phyloP scores from a whole-genome alignment of 2,888 invertebrate species.

The Erynnis tages region DNA sequence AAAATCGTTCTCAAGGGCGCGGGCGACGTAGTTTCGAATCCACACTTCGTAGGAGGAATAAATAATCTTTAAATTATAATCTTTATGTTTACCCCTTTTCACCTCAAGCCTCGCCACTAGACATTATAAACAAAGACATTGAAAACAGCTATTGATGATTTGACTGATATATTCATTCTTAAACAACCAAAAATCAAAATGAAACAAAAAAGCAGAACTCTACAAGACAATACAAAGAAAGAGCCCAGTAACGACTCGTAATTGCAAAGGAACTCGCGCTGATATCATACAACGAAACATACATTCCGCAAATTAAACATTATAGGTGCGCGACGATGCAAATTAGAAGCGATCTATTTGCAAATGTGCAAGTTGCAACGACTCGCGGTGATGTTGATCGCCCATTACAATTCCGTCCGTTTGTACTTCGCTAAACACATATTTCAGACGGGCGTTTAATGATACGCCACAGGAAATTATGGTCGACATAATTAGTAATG shows the following conservation, averaged over 20 bases:
- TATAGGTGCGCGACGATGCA: slow-evolving; percentile 15
- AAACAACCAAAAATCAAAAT: too few species aligned
- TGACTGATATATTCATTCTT: too few species aligned
- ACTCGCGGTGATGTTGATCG: slow-evolving; percentile 3
- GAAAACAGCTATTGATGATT: too few species aligned
- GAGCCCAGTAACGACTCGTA: background rate
- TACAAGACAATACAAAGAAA: too few species aligned
- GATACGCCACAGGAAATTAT: slow-evolving; percentile 23
- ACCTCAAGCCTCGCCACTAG: too few species aligned
- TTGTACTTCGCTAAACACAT: slow-evolving; percentile 21
- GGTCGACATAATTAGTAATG: slow-evolving; percentile 25
- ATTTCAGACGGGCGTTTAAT: slow-evolving; percentile 21
- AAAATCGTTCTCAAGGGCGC: too few species aligned
- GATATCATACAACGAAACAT: background rate
- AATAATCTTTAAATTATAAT: too few species aligned
- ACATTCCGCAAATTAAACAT: slow-evolving; percentile 7
- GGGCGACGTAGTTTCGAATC: too few species aligned
- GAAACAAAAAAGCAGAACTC: too few species aligned
- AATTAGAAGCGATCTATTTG: slow-evolving; percentile 24
- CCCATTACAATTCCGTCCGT: slow-evolving; percentile 21
- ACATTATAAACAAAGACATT: too few species aligned
- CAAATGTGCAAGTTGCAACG: slow-evolving; percentile 14
- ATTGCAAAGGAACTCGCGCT: background rate
- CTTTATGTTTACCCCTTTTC: too few species aligned
- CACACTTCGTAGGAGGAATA: too few species aligned